These are phyloP conservation scores for Fistularia commersonii DNA, from an alignment of 2,797 vertebrate genomes.

Conservation along the genomic window DNA sequence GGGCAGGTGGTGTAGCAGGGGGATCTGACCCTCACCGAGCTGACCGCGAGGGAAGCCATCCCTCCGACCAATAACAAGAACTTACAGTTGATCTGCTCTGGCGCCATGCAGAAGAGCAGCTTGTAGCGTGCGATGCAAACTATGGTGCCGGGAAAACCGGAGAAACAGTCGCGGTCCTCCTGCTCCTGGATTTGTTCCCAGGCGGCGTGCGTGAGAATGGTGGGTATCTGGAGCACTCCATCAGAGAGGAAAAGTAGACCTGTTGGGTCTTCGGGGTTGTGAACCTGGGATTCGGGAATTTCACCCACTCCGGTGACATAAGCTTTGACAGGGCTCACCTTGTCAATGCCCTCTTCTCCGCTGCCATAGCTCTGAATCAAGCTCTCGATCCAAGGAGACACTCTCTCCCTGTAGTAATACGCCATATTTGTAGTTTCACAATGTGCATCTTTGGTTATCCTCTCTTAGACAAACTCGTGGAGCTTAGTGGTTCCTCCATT, in stretches of 20 bases:
- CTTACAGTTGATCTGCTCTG: conserved; percentile 27
- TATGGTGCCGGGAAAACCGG: conserved; percentile 47
- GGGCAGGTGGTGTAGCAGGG: conserved; percentile 44
- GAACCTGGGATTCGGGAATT: conserved; percentile 49
- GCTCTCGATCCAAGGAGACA: conserved; percentile 57
- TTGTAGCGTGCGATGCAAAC: conserved; percentile 39
- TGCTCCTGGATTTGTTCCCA: conserved; percentile 58
- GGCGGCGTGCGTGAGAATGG: conserved; percentile 48
- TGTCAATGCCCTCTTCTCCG: background rate
- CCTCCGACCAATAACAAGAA: conserved; percentile 54
- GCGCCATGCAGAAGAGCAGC: conserved; percentile 48
- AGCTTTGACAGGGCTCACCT: conserved; percentile 35
- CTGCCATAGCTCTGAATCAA: conserved; percentile 40
- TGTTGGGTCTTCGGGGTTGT: conserved; percentile 3
- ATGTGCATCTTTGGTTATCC: background rate
- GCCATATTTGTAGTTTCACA: conserved; percentile 29
- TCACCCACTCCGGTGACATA: conserved; percentile 49
- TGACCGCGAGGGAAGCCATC: conserved; percentile 21
- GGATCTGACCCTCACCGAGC: conserved; percentile 13
- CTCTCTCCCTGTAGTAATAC: background rate
- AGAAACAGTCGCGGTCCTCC: conserved; percentile 53
- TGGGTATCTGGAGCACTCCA: conserved; percentile 54
- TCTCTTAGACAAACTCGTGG: conserved; percentile 6
- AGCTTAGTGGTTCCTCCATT: too few relatives aligned
- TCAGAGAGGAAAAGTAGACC: conserved; percentile 63